A percentile compares a stretch with the other conserved stretches of the same genome.
These are phyloP conservation scores for Coelinius sp. DNA, from an alignment of 2,888 invertebrate genomes.

Conservation along the genomic window DNA sequence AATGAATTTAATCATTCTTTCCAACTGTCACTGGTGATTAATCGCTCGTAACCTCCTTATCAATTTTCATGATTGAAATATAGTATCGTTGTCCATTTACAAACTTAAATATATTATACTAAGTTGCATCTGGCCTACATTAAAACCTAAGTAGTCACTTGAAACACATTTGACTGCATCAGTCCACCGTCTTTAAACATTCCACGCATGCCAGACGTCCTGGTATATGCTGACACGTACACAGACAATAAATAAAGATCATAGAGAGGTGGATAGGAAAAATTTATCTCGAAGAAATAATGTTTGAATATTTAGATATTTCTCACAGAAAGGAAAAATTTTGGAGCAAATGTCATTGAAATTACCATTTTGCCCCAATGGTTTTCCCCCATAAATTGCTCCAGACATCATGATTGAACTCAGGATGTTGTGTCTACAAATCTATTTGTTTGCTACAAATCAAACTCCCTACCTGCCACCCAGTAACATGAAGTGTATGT, in stretches of 20 bases:
- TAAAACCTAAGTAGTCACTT: conserved; percentile 4
- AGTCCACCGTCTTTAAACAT: conserved; percentile 1
- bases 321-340: no score
- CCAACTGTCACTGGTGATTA: no score
- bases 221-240: neutral
- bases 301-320: neutral
- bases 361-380: no score
- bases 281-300: neutral
- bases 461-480: neutral
- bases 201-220: conserved; percentile 2
- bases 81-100: no score
- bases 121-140: neutral
- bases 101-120: no score
- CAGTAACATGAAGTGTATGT: neutral
- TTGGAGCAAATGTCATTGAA: no score
- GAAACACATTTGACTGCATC: neutral
- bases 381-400: no score
- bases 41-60: no score
- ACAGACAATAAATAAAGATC: neutral
- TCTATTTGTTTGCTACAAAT: neutral
- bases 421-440: neutral
- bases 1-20: neutral
- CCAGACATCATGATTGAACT: neutral
- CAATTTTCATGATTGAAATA: no score
- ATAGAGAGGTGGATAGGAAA: neutral